Evolutionary conservation across 2,888 invertebrate species (phyloP), one percentile per base, ranked within the genome.

Genomic region (Byasa hedistus): DNA sequence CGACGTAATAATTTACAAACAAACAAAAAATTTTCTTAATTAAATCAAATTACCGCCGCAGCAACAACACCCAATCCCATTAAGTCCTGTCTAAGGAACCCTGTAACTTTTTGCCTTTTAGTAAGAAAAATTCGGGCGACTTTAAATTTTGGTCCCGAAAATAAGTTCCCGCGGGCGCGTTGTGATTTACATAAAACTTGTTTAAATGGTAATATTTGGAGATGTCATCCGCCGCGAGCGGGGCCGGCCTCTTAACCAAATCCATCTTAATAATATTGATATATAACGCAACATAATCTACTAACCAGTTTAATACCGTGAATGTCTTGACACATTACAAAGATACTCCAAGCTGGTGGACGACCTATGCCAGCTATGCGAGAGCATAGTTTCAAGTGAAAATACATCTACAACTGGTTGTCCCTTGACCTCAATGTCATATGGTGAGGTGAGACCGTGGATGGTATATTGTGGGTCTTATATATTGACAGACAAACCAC

Each of bases 161-260:
- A 89, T 89, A 87, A 87, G 85, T 84, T 88, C 80, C 81, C 79
- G 77, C 79, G 80, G 81, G 79, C 83, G 79, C 83, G 75, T 68
- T 72, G 77, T 80, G 86, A 91, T 91, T 91, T 89, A 89, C 91
- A 91, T 91, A 91, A 91, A 91, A 91, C 89, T 90, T 91, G 91
- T 91, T 89, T 91, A 91, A 91, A 91, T 91, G 91, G 89, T 91
- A 91, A 91, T 91, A 91, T 91, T 91, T 89, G 87, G 82, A 85
- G 87, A 88, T 84, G 87, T 89, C 90, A 87, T 85, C 85, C 79
- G 81, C 83, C 84, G 78, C 84, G 78, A 78, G 74, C 75, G 76
- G 76, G 76, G 76, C 76, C 62, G 55, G 59, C 27, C 62, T 79
- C 80, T 80, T 73, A 71, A 72, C 79, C 77, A 80, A 82, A 83